Evolutionary conservation across 2,113 vertebrate genomes (phyloP).

Genomic region (Laticauda laticaudata): DNA sequence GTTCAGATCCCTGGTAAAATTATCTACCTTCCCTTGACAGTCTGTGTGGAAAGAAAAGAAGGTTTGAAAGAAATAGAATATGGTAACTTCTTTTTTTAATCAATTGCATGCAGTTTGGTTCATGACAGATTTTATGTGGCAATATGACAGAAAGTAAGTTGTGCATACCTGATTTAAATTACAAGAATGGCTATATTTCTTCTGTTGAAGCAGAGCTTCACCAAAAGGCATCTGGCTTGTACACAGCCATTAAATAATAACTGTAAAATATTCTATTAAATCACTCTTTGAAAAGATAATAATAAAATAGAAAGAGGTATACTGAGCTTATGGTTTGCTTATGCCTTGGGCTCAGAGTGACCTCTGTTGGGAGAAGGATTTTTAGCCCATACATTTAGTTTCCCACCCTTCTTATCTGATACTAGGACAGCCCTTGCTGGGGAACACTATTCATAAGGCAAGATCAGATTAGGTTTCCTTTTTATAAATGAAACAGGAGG

Average conservation of each 20-base stretch:
- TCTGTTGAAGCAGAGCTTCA: neutral
- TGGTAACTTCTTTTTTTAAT: neutral
- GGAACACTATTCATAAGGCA: neutral
- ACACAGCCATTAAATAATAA: neutral
- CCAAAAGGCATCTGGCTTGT: neutral
- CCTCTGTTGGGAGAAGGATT: slow-evolving; percentile 39
- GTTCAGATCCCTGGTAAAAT: neutral
- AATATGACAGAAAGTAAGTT: neutral
- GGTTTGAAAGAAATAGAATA: neutral
- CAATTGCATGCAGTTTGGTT: neutral
- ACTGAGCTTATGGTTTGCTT: neutral
- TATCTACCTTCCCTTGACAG: neutral
- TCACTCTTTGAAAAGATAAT: neutral
- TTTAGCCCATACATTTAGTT: neutral
- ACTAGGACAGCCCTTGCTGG: neutral
- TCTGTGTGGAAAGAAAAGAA: neutral
- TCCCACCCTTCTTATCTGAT: neutral
- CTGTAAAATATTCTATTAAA: neutral
- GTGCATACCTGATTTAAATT: neutral
- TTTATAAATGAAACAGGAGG: no score
- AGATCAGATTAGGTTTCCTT: neutral
- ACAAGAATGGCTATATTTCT: neutral
- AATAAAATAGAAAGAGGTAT: neutral
- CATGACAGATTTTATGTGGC: neutral
- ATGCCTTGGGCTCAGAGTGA: neutral